Conservation (phyloP, 1,140 invertebrate genomes). For the Venustaconcha ellipsiformis region DNA sequence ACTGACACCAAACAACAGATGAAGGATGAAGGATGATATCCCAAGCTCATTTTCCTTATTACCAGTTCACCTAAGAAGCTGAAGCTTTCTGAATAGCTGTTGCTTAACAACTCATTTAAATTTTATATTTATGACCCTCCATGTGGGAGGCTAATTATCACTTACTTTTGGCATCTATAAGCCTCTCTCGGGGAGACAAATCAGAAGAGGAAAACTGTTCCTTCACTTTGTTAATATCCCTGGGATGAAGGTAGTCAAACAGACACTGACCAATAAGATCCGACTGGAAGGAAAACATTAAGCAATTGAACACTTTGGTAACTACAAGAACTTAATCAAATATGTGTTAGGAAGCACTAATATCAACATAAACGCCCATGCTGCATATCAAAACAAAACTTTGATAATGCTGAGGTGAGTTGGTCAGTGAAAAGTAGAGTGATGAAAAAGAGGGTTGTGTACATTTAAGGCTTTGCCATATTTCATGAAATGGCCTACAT, state of each 20-base stretch:
- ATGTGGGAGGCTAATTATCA: conserved; percentile 26
- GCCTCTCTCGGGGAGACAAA: conserved; percentile 85
- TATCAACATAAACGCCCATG: no score
- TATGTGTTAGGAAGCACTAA: background rate
- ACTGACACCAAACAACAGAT: no score
- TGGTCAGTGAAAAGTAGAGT: background rate
- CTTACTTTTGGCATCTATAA: conserved; percentile 94
- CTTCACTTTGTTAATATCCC: conserved; percentile 94
- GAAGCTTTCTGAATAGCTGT: no score
- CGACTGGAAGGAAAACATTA: conserved; percentile 71
- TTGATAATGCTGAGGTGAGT: no score
- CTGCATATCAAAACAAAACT: background rate
- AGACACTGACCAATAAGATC: conserved; percentile 92
- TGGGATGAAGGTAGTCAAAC: conserved; percentile 95
- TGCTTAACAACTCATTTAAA: no score
- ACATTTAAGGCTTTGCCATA: background rate
- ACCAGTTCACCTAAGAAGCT: no score
- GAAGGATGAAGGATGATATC: no score
- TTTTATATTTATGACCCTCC: no score
- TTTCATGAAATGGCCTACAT: no score
- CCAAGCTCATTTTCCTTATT: no score
- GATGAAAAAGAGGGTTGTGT: background rate
- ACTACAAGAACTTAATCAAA: background rate
- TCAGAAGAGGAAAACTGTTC: conserved; percentile 94
- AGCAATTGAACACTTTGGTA: background rate